phyloP scores from a whole-genome alignment of 2,888 invertebrate species.

The Desoria tigrina region DNA sequence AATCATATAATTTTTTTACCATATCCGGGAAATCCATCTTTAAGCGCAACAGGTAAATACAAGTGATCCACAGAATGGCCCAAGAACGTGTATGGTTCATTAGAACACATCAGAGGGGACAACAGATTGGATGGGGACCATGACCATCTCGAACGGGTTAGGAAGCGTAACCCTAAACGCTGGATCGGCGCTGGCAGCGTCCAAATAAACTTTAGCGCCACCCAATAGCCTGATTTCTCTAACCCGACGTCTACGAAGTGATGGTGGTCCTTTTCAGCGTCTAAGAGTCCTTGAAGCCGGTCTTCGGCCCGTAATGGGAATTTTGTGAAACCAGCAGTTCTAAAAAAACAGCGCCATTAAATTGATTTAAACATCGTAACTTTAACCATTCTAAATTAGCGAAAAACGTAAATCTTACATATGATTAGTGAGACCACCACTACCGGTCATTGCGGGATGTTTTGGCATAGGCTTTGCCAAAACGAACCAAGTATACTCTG shows the following conservation, averaged over 20 bases:
- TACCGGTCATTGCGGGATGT: conserved; percentile 19
- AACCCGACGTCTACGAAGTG: neutral
- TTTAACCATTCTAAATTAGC: too few relatives aligned
- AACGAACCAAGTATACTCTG: neutral
- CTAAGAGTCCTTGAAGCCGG: conserved; percentile 14
- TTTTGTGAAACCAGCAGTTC: neutral
- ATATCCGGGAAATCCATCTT: neutral
- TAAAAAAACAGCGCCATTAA: too few relatives aligned
- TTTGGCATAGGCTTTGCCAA: conserved; percentile 20
- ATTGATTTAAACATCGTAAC: too few relatives aligned
- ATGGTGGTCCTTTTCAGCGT: conserved; percentile 10
- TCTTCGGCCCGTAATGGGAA: conserved; percentile 3
- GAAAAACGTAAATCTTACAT: conserved; percentile 18
- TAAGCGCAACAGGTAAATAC: conserved; percentile 9
- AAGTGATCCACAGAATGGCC: conserved; percentile 10
- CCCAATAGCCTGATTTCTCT: too few relatives aligned
- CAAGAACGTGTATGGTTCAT: conserved; percentile 13
- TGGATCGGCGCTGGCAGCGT: neutral
- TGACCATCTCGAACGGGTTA: neutral
- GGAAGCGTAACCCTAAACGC: neutral
- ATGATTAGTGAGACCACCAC: conserved; percentile 26
- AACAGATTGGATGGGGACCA: neutral
- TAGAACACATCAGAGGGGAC: conserved; percentile 11
- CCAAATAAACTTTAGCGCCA: neutral
- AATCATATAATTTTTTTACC: too few relatives aligned